Conservation (phyloP, 2,888 invertebrate genomes). For the Sinotaia quadrata region DNA sequence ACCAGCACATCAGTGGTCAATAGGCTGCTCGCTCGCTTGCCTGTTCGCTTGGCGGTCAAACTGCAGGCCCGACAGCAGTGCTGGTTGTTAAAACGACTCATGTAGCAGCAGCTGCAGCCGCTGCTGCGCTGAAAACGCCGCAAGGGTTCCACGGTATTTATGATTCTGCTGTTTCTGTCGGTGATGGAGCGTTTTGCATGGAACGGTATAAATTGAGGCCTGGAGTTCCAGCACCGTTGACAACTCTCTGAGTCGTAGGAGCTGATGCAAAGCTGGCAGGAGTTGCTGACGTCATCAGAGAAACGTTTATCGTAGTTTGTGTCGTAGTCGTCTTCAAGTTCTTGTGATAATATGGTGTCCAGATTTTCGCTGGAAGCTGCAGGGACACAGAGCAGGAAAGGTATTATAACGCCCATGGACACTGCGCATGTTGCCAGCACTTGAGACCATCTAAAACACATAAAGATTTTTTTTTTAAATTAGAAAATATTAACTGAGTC, state of each 20-base stretch:
- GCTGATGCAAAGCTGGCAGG: slow-evolving; percentile 22
- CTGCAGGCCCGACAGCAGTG: slow-evolving; percentile 29
- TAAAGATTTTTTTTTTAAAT: neutral
- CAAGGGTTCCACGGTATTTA: neutral
- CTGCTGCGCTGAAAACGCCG: slow-evolving; percentile 17
- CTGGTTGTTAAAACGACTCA: slow-evolving; percentile 22
- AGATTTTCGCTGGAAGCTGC: neutral
- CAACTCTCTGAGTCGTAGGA: slow-evolving; percentile 24
- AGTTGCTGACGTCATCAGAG: slow-evolving; percentile 8
- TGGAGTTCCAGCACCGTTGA: slow-evolving; percentile 28
- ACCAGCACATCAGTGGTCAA: neutral
- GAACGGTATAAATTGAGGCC: slow-evolving; percentile 16
- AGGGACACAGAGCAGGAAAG: neutral
- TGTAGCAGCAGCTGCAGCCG: slow-evolving; percentile 29
- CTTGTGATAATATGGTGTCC: neutral
- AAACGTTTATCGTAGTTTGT: slow-evolving; percentile 10
- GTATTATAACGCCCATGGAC: neutral
- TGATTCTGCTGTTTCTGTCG: no score
- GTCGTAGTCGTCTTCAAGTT: slow-evolving; percentile 2
- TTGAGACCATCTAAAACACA: neutral
- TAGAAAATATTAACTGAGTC: neutral
- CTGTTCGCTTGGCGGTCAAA: slow-evolving; percentile 13
- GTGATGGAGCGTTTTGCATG: slow-evolving; percentile 21
- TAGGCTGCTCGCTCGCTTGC: slow-evolving; percentile 11
- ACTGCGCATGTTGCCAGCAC: neutral